Conservation (phyloP, 2,888 invertebrate species). For the Dendrolimus pini region DNA sequence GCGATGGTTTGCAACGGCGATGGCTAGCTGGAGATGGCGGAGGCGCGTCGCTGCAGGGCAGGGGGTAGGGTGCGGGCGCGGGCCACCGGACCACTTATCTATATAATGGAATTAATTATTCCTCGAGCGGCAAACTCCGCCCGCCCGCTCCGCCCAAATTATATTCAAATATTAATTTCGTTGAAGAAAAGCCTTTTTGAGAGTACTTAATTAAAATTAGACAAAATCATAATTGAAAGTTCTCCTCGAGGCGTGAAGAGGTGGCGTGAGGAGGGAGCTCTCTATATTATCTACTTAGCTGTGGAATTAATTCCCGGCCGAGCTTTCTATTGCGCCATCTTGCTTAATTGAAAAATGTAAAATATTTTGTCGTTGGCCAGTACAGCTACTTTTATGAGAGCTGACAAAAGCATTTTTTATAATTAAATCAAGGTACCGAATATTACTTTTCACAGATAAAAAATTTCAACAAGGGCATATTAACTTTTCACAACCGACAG, state of each 20-base stretch:
- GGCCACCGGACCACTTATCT: slow-evolving; percentile 57
- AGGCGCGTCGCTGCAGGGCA: slow-evolving; percentile 21
- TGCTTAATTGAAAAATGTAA: slow-evolving; percentile 58
- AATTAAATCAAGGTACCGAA: background rate
- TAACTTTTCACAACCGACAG: too few species aligned
- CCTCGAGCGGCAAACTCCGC: slow-evolving; percentile 72
- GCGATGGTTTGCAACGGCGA: slow-evolving; percentile 1
- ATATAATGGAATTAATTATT: slow-evolving; percentile 74
- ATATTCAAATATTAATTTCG: slow-evolving; percentile 77
- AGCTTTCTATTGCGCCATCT: slow-evolving; percentile 43
- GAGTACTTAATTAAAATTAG: slow-evolving; percentile 77
- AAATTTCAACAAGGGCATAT: too few species aligned
- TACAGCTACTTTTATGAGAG: slow-evolving; percentile 16
- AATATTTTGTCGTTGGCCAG: slow-evolving; percentile 44
- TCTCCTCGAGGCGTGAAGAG: slow-evolving; percentile 74
- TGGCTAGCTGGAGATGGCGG: slow-evolving; percentile 18
- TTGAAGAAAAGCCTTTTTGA: slow-evolving; percentile 74
- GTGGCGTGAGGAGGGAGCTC: slow-evolving; percentile 52
- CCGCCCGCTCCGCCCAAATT: slow-evolving; percentile 73
- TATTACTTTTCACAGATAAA: background rate
- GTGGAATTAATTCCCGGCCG: slow-evolving; percentile 63
- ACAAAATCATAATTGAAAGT: slow-evolving; percentile 77
- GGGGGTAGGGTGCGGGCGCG: slow-evolving; percentile 14
- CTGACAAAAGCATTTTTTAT: background rate
- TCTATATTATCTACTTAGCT: slow-evolving; percentile 73